Conservation (phyloP, 2,888 invertebrate species). For the Trissonchulus sp. region DNA sequence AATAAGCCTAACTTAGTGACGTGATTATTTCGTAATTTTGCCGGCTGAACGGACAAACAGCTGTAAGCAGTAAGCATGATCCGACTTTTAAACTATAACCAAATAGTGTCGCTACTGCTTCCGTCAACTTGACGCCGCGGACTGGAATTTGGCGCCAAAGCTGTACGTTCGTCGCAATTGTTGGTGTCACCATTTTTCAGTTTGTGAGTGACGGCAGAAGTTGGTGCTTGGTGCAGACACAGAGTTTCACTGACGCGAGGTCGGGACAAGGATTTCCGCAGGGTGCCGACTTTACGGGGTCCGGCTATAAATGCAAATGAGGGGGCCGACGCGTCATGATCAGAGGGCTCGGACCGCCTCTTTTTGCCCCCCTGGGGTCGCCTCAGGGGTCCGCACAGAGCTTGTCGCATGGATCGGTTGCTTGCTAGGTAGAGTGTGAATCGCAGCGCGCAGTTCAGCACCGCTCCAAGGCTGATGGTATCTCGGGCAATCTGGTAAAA, state of each 20-base stretch:
- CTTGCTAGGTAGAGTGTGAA: not conserved
- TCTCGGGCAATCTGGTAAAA: conserved; percentile 11
- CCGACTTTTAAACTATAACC: no score
- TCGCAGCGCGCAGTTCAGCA: conserved; percentile 21
- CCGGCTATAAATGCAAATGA: not conserved
- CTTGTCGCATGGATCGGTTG: conserved; percentile 1
- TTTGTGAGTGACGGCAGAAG: no score
- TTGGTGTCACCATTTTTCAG: conserved; percentile 12
- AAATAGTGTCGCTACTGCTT: not conserved
- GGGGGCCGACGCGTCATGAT: not conserved
- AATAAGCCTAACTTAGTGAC: no score
- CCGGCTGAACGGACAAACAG: no score
- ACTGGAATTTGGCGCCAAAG: no score
- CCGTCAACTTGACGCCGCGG: no score
- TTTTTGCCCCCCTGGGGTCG: not conserved
- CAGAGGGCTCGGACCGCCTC: not conserved
- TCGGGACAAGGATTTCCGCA: no score
- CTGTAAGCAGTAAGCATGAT: no score
- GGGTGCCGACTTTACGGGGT: no score
- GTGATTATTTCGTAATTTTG: no score
- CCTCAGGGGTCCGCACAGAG: not conserved
- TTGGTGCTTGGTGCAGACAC: no score
- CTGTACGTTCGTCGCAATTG: conserved; percentile 13
- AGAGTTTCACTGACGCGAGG: no score
- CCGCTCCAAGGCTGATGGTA: conserved; percentile 3